Evolutionary conservation across 30 jellyfish, hydroid and myxozoan genomes (phyloP), one percentile per base, ranked within the genome.

Genomic region (Sanderia malayensis): DNA sequence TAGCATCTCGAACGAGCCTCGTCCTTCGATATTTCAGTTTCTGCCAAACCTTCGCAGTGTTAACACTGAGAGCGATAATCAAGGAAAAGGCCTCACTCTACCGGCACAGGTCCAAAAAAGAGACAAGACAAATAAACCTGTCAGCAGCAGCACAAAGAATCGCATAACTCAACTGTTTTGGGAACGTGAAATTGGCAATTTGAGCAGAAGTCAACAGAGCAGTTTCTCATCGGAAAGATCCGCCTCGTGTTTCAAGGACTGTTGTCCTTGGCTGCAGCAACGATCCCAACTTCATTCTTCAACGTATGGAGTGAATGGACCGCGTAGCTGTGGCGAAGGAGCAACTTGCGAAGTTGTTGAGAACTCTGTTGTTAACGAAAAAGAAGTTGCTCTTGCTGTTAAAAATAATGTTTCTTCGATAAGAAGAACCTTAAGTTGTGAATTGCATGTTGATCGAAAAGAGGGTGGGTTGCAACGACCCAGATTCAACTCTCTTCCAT

Each of bases 1-100:
- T 0, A 76, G 88, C 33, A 72, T 76, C 44, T 76, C 88, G 20
- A 76, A 64, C 31, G 88, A 76, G 32, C 88, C 80, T 8, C 59
- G 88, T 24, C 88, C 88, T 19, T 76, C 88, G 46, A 67, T 76
- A 25, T 76, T 76, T 34, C 88, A 76, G 66, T 55, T 61, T 52
- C 30, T 76, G 55, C 88, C 88, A 57, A 62, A 37, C 23, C 63
- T 76, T 19, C 33, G 32, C 30, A 47, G 41, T 18, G 53, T 18
- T 3, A 58, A 71, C 61, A 1, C 27, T 11, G 78, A 76, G 1
- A 58, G 46, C 45, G 60, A 67, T 17, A 71, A 76, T 10, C 80
- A 76, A 1, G 58, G 46, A 15, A 76, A 76, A 24, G 45, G 80
- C 24, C 17, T 76, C 28, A 44, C 88, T 8, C 63, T 64, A 20